phyloP scores from a whole-genome alignment of 2,888 invertebrate species.

The Epiblema foenella region DNA sequence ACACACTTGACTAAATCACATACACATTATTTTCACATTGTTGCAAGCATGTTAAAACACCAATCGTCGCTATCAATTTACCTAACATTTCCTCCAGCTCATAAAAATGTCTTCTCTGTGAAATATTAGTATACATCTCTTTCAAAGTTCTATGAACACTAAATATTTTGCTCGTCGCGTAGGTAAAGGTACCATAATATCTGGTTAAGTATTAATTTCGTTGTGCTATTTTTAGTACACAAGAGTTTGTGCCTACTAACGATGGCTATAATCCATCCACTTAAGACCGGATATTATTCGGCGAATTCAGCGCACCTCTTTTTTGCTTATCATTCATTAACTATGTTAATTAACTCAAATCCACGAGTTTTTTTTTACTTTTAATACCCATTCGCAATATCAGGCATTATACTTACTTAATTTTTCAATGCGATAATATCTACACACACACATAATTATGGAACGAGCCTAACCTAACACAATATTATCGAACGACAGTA shows the following conservation, averaged over 20 bases:
- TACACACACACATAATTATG: no score
- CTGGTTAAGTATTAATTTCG: conserved; percentile 9
- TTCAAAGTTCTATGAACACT: neutral
- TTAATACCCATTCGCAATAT: neutral
- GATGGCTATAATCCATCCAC: conserved; percentile 65
- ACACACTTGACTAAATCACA: neutral
- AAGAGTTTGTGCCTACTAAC: conserved; percentile 13
- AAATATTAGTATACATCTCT: neutral
- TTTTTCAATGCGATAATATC: no score
- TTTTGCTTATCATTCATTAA: conserved; percentile 43
- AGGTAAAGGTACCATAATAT: neutral
- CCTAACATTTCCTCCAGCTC: neutral
- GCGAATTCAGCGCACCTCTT: conserved; percentile 54
- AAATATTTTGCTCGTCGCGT: neutral
- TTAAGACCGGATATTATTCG: conserved; percentile 76
- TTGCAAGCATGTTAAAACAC: conserved; percentile 9
- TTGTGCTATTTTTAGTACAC: conserved; percentile 19
- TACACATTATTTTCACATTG: neutral
- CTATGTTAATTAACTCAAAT: conserved; percentile 27
- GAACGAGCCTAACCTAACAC: no score
- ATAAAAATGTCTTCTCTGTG: conserved; percentile 16
- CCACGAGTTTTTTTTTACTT: neutral
- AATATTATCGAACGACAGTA: no score
- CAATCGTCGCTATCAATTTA: neutral
- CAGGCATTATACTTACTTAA: neutral